Percentiles rank a stretch among this genome's conserved stretches.
phyloP scores from a whole-genome alignment of 2,797 vertebrate genomes.

The Octomys mimax region DNA sequence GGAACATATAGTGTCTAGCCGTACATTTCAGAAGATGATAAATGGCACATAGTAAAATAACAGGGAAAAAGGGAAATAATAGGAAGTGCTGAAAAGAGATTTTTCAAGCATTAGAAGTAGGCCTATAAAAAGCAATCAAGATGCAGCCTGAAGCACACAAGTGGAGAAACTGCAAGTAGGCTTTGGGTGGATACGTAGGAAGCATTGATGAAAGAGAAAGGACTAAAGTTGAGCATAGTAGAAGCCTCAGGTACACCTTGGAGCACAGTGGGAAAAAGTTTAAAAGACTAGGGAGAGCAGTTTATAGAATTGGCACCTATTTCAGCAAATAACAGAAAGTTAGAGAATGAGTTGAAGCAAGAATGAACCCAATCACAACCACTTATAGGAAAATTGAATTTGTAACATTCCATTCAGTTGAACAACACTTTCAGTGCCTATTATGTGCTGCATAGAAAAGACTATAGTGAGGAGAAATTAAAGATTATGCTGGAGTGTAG shows the following conservation, averaged over 20 bases:
- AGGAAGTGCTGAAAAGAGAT: not conserved
- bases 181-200: not conserved
- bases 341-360: conserved; percentile 5
- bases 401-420: not conserved
- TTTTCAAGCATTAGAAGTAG: not conserved
- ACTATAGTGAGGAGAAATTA: not conserved
- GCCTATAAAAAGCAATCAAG: not conserved
- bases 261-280: conserved; percentile 8
- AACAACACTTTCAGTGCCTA: conserved; percentile 45
- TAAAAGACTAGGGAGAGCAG: not conserved
- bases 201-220: not conserved
- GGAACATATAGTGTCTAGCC: conserved; percentile 36
- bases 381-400: conserved; percentile 45
- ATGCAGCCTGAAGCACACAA: not conserved
- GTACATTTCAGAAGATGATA: not conserved
- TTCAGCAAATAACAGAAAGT: conserved; percentile 31
- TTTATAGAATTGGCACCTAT: conserved; percentile 13
- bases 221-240: not conserved
- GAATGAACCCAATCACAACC: not conserved
- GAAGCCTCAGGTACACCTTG: not conserved
- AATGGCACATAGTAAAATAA: conserved; percentile 36
- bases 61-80: not conserved
- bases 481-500: not conserved
- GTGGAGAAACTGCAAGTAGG: not conserved
- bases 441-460: not conserved